Evolutionary conservation across 2,113 vertebrate genomes (phyloP), one percentile per base, ranked within the genome.

Genomic region (Myiopsitta monachus): DNA sequence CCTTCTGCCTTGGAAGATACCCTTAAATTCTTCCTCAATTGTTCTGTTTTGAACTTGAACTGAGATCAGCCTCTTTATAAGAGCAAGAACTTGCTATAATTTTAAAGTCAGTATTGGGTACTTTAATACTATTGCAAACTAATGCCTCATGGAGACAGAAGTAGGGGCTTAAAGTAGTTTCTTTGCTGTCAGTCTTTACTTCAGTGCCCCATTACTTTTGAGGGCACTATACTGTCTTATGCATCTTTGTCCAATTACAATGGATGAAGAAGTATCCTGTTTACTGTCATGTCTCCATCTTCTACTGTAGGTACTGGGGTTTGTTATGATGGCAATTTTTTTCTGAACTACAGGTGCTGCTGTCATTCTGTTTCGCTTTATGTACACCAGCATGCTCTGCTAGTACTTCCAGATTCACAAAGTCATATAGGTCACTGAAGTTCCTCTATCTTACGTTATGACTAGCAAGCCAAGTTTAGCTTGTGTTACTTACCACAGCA

Each of bases 381-480:
- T 3, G 30, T 39, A 66, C 8, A 73, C 9, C 46, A 72, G 33
- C 30, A 44, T 26, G 36, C 38, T 88, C 72, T 86, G 67, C 41
- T 66, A 59, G 67, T 66, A 66, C 59, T 44, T 73, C 41, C n/a
- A 77, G 92, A 88, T 70, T 3, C 62, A 38, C 41, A 24, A 70
- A 87, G n/a, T 63, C 54, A 38, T 80, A 19, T 0, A 49, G 1
- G 44, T 95, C 44, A 49, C 59, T 80, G 86, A 66, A 59, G 90
- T 92, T 88, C 46, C 54, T 77, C 28, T 74, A 41, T 92, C 81
- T 96, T 38, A 68, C 52, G 39, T 96, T 95, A 90, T 61, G 88
- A 77, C 88, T 96, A 93, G 88, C 38, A 86, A 79, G 68, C 36
- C 79, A 80, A 74, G 44, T 18, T 88, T 49, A 86, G 75, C 64